A percentile compares a stretch with the other conserved stretches of the same genome.
phyloP scores from a whole-genome alignment of 2,888 invertebrate genomes.

The Monoplex corrugatus region DNA sequence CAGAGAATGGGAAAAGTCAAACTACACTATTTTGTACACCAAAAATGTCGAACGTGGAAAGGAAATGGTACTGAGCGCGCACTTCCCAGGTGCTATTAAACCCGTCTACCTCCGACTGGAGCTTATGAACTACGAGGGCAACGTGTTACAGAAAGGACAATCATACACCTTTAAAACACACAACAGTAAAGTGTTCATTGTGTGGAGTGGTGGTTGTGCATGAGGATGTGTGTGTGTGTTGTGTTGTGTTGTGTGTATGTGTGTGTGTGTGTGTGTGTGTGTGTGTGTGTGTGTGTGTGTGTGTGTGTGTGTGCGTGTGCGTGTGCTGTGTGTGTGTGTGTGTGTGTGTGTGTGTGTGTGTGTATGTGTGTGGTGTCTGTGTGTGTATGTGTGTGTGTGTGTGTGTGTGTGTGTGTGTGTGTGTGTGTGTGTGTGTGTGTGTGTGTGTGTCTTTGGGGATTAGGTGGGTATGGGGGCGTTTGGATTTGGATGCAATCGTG shows the following conservation, averaged over 20 bases:
- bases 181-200: too few species aligned
- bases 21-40: too few species aligned
- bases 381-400: background rate
- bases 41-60: too few species aligned
- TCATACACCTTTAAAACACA: too few species aligned
- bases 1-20: too few species aligned
- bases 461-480: background rate
- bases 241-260: background rate
- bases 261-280: background rate
- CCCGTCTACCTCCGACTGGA: too few species aligned
- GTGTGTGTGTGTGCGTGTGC: background rate
- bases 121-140: too few species aligned
- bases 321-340: background rate
- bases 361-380: background rate
- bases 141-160: too few species aligned
- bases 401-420: background rate
- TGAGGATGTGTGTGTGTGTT: too few species aligned
- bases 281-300: background rate
- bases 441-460: constrained; percentile 1
- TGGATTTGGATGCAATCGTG: background rate
- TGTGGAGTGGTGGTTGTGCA: too few species aligned
- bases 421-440: background rate
- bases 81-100: too few species aligned
- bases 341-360: constrained; percentile 5
- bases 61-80: too few species aligned